Conservation (phyloP, 1,140 invertebrate species). For the Aphidius gifuensis region DNA sequence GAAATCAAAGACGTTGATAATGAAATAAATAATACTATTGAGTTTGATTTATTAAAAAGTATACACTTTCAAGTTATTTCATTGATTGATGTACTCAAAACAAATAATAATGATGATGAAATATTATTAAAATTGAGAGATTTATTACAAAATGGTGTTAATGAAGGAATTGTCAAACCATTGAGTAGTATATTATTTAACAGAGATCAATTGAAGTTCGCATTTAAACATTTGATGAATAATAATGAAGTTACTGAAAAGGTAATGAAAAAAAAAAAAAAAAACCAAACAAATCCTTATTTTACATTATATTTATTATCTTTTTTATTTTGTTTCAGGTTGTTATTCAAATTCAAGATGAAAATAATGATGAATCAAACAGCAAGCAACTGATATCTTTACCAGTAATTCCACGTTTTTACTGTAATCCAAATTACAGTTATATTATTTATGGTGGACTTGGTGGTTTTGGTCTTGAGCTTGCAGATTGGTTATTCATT, state of each 20-base stretch:
- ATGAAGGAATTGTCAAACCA: constrained; percentile 31
- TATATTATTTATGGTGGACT: constrained; percentile 66
- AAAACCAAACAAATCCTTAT: neutral
- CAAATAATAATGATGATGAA: constrained; percentile 35
- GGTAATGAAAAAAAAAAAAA: constrained; percentile 35
- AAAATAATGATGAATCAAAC: constrained; percentile 36
- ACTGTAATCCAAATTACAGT: constrained; percentile 51
- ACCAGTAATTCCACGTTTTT: constrained; percentile 55
- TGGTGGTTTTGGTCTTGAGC: constrained; percentile 78
- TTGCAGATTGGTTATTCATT: constrained; percentile 73
- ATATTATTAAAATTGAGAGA: constrained; percentile 46
- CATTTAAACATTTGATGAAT: constrained; percentile 63
- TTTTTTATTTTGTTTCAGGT: constrained; percentile 44
- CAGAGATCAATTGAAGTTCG: too few relatives aligned
- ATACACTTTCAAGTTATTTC: constrained; percentile 75
- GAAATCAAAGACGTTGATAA: constrained; percentile 79
- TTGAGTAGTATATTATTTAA: too few relatives aligned
- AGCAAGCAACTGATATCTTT: constrained; percentile 21
- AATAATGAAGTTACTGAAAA: constrained; percentile 75
- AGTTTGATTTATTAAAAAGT: constrained; percentile 77
- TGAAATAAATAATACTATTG: constrained; percentile 62
- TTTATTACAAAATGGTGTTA: constrained; percentile 56
- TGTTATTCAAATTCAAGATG: constrained; percentile 60
- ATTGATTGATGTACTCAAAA: constrained; percentile 63
- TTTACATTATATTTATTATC: too few relatives aligned